Evolutionary conservation across 2,113 vertebrate species (phyloP), one percentile per base, ranked within the genome.

Genomic region (Gambusia holbrooki): DNA sequence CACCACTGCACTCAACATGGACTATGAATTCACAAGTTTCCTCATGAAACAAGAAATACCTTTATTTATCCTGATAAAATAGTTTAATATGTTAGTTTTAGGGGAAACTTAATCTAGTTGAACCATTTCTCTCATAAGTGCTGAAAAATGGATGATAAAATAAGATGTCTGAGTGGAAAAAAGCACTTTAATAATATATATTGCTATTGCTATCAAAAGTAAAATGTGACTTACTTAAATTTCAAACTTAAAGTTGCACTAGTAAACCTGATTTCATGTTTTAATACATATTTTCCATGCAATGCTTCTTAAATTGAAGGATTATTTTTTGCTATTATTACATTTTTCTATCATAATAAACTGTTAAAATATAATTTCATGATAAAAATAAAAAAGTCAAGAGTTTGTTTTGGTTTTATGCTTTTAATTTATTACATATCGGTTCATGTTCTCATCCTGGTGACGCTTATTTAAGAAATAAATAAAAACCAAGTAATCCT

Each of bases 401-500:
- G 35, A 37, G 35, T 6, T 17, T 19, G 45, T 67, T 40, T 9
- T 45, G 14, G 11, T 17, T 48, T 48, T 19, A 15, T 48, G 5
- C 17, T 6, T n/a, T 27, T 15, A 7, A 33, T 13, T 60, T 27
- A 33, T 10, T 1, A 3, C 33, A 32, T 35, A 1, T 37, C 2
- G 35, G 35, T 37, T 37, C 35, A 37, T 11, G 35, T 37, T 37
- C 22, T 58, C 22, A 58, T 58, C 51, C 45, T 48, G 45, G 17
- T 19, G 42, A 45, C 1, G 17, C 45, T 58, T 58, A 9, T 58
- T n/a, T 58, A n/a, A 37, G 25, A 12, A 65, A 65, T 1, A 25
- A 11, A 13, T 9, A 62, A 30, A 17, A 32, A 64, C 29, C 4
- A 35, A 63, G 14, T 74, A 74, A 88, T 86, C 69, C 51, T 82